A percentile compares a stretch with the other conserved stretches of the same genome.
Evolutionary conservation across 1,140 invertebrate species (phyloP).

Genomic region (Colletes gigas): DNA sequence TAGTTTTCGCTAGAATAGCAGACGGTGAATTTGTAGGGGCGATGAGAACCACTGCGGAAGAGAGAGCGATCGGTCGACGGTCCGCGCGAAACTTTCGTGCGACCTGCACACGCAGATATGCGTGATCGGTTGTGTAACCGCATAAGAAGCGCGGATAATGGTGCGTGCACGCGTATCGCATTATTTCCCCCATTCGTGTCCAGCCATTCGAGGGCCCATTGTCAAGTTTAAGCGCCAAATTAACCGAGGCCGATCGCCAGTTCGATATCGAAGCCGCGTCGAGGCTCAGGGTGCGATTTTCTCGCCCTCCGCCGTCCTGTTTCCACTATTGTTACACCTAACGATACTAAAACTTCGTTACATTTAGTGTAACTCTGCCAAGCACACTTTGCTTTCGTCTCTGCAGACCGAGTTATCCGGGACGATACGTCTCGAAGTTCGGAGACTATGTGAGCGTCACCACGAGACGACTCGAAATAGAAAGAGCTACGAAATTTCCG

Average conservation of each 20-base stretch:
- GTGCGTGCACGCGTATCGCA: slow-evolving; percentile 49
- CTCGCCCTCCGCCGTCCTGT: too few relatives aligned
- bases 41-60: slow-evolving; percentile 66
- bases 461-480: slow-evolving; percentile 40
- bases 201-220: slow-evolving; percentile 71
- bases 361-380: too few relatives aligned
- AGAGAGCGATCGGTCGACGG: slow-evolving; percentile 63
- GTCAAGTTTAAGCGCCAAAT: slow-evolving; percentile 76
- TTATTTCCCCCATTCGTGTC: slow-evolving; percentile 72
- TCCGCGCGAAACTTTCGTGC: slow-evolving; percentile 46
- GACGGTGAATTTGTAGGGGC: too few relatives aligned
- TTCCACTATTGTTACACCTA: too few relatives aligned
- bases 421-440: slow-evolving; percentile 39
- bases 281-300: too few relatives aligned
- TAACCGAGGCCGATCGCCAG: slow-evolving; percentile 33
- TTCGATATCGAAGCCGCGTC: slow-evolving; percentile 9
- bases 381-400: slow-evolving; percentile 32
- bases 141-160: slow-evolving; percentile 53
- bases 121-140: slow-evolving; percentile 61
- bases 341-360: too few relatives aligned
- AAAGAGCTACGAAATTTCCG: slow-evolving; percentile 58
- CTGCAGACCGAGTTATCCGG: slow-evolving; percentile 29
- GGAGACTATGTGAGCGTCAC: slow-evolving; percentile 8
- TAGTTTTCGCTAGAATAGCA: too few relatives aligned
- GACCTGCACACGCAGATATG: slow-evolving; percentile 23